Base-by-base conservation (phyloP, 2,888 invertebrate species). In the Dryococelus australis region DNA sequence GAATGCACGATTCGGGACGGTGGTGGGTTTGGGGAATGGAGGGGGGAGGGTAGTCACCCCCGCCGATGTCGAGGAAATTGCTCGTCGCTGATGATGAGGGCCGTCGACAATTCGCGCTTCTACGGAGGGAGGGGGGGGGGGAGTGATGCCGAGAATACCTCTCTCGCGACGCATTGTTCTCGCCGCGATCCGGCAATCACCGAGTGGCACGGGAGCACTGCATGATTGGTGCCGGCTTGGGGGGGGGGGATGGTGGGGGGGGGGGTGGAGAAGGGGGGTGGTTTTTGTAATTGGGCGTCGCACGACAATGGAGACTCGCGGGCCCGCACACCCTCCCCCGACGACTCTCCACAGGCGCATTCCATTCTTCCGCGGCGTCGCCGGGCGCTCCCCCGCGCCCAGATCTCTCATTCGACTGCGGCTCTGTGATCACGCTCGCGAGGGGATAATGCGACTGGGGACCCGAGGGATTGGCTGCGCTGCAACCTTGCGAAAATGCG, bases 231-330 rank as follows among this genome's bases (percentile, higher is more conserved):
- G 79, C 10, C 0, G 79, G 79, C 13, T n/a, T 1, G 43, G 12
- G 43, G 6, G 28, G 8, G 83, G 83, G 81, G 28, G n/a, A n/a
- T n/a, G n/a, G n/a, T n/a, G 83, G 83, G 28, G 35, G 4, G 83
- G 16, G 28, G 8, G 83, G 83, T 8, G 8, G 27, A 20, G 8
- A 20, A 5, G 27, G 81, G 83, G 83, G 28, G 35, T 35, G 83
- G 16, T 35, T 83, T 83, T 83, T 83, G 83, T 83, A 28, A 83
- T 83, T 83, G 83, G 83, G 83, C 83, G 83, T 83, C 83, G 43
- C 43, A 20, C 43, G 83, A 83, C 83, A 83, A 83, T 83, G 43
- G 27, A 47, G 47, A 47, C 47, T 10, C 47, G 47, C 47, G 47
- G 47, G 47, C 47, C 47, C 47, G 6, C 47, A 12, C 12, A 6